Evolutionary conservation across 35 echinoderm and acorn worm genomes (phyloP).

Genomic region (Strongylocentrotus purpuratus): DNA sequence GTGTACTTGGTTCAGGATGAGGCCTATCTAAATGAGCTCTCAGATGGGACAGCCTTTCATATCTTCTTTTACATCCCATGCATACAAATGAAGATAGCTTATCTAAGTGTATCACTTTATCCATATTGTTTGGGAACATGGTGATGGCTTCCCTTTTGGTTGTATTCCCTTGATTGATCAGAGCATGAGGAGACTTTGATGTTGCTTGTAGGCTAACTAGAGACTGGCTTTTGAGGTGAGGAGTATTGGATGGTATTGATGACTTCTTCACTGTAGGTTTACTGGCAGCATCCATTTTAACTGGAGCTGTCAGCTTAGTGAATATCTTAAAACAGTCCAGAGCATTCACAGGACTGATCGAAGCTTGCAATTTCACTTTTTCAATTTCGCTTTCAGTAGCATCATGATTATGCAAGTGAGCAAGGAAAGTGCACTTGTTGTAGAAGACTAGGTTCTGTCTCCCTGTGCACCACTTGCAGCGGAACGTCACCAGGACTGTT

Average conservation of each 20-base stretch:
- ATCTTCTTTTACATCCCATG: neutral
- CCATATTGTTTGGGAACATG: neutral
- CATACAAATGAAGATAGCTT: neutral
- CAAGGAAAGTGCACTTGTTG: slow-evolving; percentile 48
- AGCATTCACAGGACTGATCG: neutral
- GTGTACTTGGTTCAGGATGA: neutral
- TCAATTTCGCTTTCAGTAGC: neutral
- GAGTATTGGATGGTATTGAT: neutral
- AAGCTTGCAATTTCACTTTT: neutral
- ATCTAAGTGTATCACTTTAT: neutral
- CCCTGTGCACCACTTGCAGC: slow-evolving; percentile 6
- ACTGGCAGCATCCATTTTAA: neutral
- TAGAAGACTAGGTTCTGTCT: slow-evolving; percentile 21
- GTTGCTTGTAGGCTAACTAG: neutral
- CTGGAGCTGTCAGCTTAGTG: neutral
- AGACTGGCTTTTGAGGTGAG: neutral
- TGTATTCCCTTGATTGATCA: neutral
- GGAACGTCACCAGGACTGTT: neutral
- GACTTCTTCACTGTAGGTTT: neutral
- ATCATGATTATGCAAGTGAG: neutral
- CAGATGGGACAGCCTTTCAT: neutral
- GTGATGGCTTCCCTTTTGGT: neutral
- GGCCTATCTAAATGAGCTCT: neutral
- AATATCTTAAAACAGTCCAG: neutral
- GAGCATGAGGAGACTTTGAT: neutral